Evolutionary conservation across 2,797 vertebrate species (phyloP).

Genomic region (Diplodus sargus): DNA sequence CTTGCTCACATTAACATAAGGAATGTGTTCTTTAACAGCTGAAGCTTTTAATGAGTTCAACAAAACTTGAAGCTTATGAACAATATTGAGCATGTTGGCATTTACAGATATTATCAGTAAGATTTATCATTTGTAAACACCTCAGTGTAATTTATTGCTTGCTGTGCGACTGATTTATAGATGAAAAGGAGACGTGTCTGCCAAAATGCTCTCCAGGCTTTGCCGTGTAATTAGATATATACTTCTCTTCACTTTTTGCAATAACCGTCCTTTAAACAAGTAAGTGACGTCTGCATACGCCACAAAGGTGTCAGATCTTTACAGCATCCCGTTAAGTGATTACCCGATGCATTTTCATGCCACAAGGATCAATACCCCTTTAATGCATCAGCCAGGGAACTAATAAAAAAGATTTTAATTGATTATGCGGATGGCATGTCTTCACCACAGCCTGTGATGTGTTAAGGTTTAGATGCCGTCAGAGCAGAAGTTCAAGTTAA

Average conservation of each 20-base stretch:
- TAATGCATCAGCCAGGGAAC: conserved; percentile 67
- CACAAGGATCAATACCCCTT: conserved; percentile 62
- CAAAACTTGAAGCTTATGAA: conserved; percentile 6
- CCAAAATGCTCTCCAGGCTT: conserved; percentile 31
- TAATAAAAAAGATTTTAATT: conserved; percentile 70
- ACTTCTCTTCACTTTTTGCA: conserved; percentile 47
- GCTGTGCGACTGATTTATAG: conserved; percentile 55
- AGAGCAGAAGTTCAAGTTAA: conserved; percentile 60
- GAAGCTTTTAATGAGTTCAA: conserved; percentile 22
- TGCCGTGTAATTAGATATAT: conserved; percentile 48
- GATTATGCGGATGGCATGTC: conserved; percentile 66
- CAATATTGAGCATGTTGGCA: conserved; percentile 21
- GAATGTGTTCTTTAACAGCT: conserved; percentile 2
- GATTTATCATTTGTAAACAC: conserved; percentile 33
- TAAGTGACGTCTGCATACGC: conserved; percentile 49
- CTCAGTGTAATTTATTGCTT: conserved; percentile 26
- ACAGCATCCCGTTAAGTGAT: conserved; percentile 69
- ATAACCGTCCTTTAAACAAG: conserved; percentile 57
- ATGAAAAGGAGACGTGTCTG: conserved; percentile 30
- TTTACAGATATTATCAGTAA: conserved; percentile 48
- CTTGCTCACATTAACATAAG: not conserved
- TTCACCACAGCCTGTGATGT: conserved; percentile 23
- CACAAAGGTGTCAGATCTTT: conserved; percentile 59
- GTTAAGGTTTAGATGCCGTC: conserved; percentile 40
- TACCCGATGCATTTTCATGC: conserved; percentile 62